Conservation (phyloP, 2,797 vertebrate genomes). For the Columba guinea region DNA sequence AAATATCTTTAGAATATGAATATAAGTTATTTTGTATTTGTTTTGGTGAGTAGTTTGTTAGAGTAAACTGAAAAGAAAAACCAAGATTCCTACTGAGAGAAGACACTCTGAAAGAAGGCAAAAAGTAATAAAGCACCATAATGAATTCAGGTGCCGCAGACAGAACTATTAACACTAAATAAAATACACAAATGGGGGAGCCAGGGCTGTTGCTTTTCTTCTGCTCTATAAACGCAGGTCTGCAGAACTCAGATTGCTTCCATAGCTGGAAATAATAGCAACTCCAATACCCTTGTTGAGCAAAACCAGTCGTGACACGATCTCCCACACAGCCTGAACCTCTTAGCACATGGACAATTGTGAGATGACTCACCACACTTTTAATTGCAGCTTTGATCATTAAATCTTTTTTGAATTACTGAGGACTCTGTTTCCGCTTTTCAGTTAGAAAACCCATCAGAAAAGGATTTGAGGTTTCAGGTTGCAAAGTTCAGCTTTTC, state of each 20-base stretch:
- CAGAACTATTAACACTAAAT: not conserved
- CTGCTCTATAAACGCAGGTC: slow-evolving; percentile 11
- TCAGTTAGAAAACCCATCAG: slow-evolving; percentile 15
- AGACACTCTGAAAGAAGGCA: not conserved
- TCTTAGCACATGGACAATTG: slow-evolving; percentile 18
- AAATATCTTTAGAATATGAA: not conserved
- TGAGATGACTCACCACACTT: slow-evolving; percentile 33
- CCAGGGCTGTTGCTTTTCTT: not conserved
- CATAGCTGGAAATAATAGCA: slow-evolving; percentile 19
- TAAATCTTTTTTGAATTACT: slow-evolving; percentile 45
- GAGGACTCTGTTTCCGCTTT: slow-evolving; percentile 2
- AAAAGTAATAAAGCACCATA: not conserved
- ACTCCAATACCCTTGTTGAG: not conserved
- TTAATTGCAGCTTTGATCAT: slow-evolving; percentile 56
- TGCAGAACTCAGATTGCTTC: not conserved
- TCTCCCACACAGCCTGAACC: not conserved
- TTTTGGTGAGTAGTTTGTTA: slow-evolving; percentile 5
- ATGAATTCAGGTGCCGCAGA: slow-evolving; percentile 13
- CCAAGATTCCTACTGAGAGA: not conserved
- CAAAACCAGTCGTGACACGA: slow-evolving; percentile 22
- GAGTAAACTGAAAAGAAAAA: not conserved
- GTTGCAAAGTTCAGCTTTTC: slow-evolving; percentile 16
- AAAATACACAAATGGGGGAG: slow-evolving; percentile 2
- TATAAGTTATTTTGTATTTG: not conserved
- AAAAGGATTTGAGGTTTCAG: slow-evolving; percentile 39